Evolutionary conservation across 2,797 vertebrate genomes (phyloP), one percentile per base, ranked within the genome.

Genomic region (Pterois miles): DNA sequence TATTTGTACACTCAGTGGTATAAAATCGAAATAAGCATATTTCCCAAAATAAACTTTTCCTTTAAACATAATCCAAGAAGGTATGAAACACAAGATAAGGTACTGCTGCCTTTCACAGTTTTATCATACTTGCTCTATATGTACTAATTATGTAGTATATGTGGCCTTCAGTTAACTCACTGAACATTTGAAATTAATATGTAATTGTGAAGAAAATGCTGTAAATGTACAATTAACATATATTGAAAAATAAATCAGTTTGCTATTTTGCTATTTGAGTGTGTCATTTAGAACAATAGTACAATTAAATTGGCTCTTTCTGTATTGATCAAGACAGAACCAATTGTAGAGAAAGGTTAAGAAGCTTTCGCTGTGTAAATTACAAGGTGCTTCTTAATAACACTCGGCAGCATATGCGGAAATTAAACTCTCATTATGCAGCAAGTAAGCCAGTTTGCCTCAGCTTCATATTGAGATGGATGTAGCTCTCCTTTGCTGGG

Each of bases 401-500:
- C 22, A 11, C 38, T 63, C 11, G 2, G 34, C 4, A 4, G 58
- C 46, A 36, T 40, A 58, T 18, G 14, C 8, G 27, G 71, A 85
- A 76, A 81, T 74, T 3, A 73, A 86, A 65, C 14, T 50, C 48
- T 74, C 38, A 84, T 73, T 75, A 70, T 14, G 6, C 59, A 71
- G 56, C 34, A 31, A 68, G 66, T 10, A 1, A 65, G 52, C 69
- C 59, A 11, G 34, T 81, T 77, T 80, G 27, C 58, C 43, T 81
- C 64, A 16, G 67, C 48, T 38, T 67, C 33, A 38, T 38, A 63
- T 38, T 36, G 54, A 86, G 78, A 79, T 1, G 22, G 58, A 78
- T 82, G 68, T 23, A 40, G 43, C 31, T 82, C 38, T 77, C 71
- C 36, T 46, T 74, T 18, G 31, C 23, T 27, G 73, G 50, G 69